These are phyloP conservation scores for Pseudomugil tenellus DNA, from an alignment of 2,797 vertebrate species.

Conservation along the genomic window DNA sequence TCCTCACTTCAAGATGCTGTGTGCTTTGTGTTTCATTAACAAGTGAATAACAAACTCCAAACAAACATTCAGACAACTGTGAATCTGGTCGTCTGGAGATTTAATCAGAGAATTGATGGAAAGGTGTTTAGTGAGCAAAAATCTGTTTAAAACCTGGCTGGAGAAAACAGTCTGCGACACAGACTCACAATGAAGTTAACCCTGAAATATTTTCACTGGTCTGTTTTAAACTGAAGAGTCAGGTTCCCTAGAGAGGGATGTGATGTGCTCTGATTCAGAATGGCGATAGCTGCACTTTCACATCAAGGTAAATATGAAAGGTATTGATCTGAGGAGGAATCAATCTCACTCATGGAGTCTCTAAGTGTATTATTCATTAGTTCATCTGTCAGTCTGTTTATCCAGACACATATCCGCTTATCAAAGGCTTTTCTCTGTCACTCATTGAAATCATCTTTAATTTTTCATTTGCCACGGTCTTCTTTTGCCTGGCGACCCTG, in stretches of 20 bases:
- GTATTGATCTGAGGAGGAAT: constrained; percentile 73
- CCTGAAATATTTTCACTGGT: constrained; percentile 64
- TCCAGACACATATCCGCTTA: constrained; percentile 50
- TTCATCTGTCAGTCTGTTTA: constrained; percentile 68
- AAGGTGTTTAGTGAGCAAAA: constrained; percentile 57
- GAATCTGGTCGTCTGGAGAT: constrained; percentile 53
- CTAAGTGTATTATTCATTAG: constrained; percentile 76
- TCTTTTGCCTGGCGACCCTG: constrained; percentile 48
- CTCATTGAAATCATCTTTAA: constrained; percentile 66
- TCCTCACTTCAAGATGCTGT: constrained; percentile 46
- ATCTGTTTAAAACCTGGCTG: constrained; percentile 52
- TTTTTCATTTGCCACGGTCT: constrained; percentile 57
- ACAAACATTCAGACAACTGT: constrained; percentile 62
- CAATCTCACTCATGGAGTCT: constrained; percentile 70
- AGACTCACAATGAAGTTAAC: constrained; percentile 71
- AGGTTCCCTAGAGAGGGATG: constrained; percentile 48
- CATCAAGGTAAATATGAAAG: constrained; percentile 70
- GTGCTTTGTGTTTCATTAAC: constrained; percentile 70
- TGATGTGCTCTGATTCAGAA: constrained; percentile 73
- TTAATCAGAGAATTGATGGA: constrained; percentile 61
- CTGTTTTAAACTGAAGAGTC: constrained; percentile 46
- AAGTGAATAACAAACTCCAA: constrained; percentile 65
- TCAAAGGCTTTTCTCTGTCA: constrained; percentile 59
- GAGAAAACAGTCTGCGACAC: constrained; percentile 56
- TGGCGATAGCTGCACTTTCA: constrained; percentile 60